A percentile compares a stretch with the other conserved stretches of the same genome.
Evolutionary conservation across 1,140 invertebrate genomes (phyloP).

Genomic region (Danaus melanippus): DNA sequence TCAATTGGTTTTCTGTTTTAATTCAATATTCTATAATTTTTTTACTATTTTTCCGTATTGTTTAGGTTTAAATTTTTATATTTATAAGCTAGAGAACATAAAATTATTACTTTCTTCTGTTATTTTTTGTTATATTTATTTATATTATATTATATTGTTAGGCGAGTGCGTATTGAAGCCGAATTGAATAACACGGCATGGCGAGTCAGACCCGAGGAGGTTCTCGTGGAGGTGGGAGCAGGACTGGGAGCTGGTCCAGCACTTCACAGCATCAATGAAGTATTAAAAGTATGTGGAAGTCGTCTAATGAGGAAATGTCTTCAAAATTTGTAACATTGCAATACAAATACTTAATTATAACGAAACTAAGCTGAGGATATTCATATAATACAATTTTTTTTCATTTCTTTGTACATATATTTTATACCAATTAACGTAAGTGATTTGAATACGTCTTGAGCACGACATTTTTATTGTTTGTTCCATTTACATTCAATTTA

Average conservation of each 20-base stretch:
- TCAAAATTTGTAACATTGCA: not conserved
- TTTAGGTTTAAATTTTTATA: no score
- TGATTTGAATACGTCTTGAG: conserved; percentile 8
- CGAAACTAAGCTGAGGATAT: conserved; percentile 10
- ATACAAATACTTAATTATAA: not conserved
- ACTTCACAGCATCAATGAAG: conserved; percentile 79
- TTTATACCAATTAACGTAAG: conserved; percentile 11
- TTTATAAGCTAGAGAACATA: no score
- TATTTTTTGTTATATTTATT: conserved; percentile 5
- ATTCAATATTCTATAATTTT: no score
- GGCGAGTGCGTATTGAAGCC: conserved; percentile 84
- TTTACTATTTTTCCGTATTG: no score
- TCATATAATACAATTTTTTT: not conserved
- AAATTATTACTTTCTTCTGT: not conserved
- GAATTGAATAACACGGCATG: conserved; percentile 90
- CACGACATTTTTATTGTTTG: conserved; percentile 9
- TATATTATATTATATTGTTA: conserved; percentile 38
- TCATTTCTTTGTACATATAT: not conserved
- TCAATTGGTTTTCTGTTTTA: no score
- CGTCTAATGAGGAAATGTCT: no score
- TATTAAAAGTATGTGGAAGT: conserved; percentile 46
- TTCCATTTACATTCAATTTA: conserved; percentile 3
- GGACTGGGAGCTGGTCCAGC: conserved; percentile 82
- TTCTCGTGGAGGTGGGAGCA: conserved; percentile 81
- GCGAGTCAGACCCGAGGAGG: conserved; percentile 85